Evolutionary conservation across 2,113 vertebrate species (phyloP), one percentile per base, ranked within the genome.

Genomic region (Lophotis ruficrista): DNA sequence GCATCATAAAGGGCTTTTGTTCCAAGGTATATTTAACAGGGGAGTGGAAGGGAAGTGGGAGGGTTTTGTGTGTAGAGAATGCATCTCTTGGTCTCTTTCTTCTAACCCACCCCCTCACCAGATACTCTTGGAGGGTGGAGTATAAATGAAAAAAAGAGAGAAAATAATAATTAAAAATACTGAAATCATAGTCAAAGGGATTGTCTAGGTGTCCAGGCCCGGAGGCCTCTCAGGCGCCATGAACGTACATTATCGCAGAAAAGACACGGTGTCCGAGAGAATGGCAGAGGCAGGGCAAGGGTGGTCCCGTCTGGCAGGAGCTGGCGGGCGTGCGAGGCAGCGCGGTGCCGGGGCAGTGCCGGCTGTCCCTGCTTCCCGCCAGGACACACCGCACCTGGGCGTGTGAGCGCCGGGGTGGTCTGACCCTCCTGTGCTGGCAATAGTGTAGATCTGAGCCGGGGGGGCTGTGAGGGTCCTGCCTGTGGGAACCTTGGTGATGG

Each of bases 21-120:
- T 95, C 90, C 86, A 94, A 89, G 93, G 95, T 97, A 95, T 97
- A 96, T 97, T 97, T 97, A 96, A 96, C 88, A 96, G 97, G 97
- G 97, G 96, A 96, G 97, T 88, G 96, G 95, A 97, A 87, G 93
- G 96, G 95, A 97, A 97, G 93, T 94, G 80, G 96, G 95, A 95
- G 92, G 95, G 89, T 87, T 94, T 57, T 95, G 86, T 78, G 89
- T 90, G 76, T n/a, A 68, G 96, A 47, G 96, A 95, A 94, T 94
- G 66, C 90, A 89, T 96, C 92, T 90, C 88, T 92, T 96, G 91
- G 87, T 87, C 89, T 90, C 76, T 93, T 92, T 93, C 75, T 90
- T 84, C 89, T 87, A 92, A 84, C 93, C 95, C 96, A 91, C 96
- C 93, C 89, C 92, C 94, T 91, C 95, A 95, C 19, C 88, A 93